Evolutionary conservation across 2,797 vertebrate species (phyloP).

Genomic region (Pipistrellus pygmaeus): DNA sequence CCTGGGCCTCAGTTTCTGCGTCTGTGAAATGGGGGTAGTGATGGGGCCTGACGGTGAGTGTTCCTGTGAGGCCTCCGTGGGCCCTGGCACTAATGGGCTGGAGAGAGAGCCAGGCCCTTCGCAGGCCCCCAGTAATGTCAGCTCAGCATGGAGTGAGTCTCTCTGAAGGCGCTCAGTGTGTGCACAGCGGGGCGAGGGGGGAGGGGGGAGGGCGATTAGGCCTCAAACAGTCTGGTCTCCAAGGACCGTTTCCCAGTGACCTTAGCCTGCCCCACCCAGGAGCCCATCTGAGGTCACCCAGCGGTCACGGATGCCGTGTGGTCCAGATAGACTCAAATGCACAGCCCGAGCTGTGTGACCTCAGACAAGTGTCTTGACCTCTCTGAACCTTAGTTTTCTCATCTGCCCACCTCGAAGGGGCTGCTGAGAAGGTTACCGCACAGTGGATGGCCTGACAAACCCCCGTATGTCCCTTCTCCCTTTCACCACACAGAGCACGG

Average conservation of each 20-base stretch:
- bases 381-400: not conserved
- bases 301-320: rapidly evolving
- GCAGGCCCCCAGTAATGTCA: not conserved
- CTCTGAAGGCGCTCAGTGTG: not conserved
- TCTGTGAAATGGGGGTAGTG: not conserved
- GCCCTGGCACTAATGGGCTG: not conserved
- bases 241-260: not conserved
- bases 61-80: not conserved
- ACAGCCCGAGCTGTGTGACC: not conserved
- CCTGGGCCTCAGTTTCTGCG: not conserved
- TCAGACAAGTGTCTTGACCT: not conserved
- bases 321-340: not conserved
- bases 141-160: too few relatives aligned
- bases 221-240: too few relatives aligned
- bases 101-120: not conserved
- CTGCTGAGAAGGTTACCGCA: not conserved
- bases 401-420: not conserved
- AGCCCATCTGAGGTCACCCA: rapidly evolving
- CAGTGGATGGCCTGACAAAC: too few relatives aligned
- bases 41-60: rapidly evolving
- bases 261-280: not conserved
- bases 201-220: too few relatives aligned
- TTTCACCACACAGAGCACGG: rapidly evolving
- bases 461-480: not conserved
- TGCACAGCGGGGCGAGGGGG: too few relatives aligned